Evolutionary conservation across 2,113 vertebrate genomes (phyloP).

Genomic region (Clupea harengus): DNA sequence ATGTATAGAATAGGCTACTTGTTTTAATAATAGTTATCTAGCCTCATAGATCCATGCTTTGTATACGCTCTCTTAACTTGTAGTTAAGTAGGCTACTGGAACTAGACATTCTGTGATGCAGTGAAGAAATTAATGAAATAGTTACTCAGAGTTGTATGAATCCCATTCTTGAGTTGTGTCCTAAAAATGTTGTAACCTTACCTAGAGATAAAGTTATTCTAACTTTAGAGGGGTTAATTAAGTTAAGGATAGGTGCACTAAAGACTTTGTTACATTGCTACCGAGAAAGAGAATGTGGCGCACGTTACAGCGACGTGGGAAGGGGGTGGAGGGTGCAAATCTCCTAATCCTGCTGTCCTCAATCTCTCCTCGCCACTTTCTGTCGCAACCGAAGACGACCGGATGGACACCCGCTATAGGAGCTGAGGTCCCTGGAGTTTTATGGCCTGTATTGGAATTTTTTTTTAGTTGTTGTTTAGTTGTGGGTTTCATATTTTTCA

Average conservation of each 20-base stretch:
- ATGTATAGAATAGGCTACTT: no score
- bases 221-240: not conserved
- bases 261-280: not conserved
- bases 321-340: slow-evolving; percentile 52
- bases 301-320: slow-evolving; percentile 33
- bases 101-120: no score
- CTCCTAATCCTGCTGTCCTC: slow-evolving; percentile 68
- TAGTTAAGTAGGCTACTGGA: no score
- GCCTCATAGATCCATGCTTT: no score
- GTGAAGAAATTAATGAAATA: no score
- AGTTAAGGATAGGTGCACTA: not conserved
- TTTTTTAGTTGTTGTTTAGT: not conserved
- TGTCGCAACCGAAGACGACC: slow-evolving; percentile 30
- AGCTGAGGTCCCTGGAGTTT: not conserved
- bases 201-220: not conserved
- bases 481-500: not conserved
- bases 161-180: not conserved
- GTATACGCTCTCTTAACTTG: no score
- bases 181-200: not conserved
- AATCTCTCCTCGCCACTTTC: slow-evolving; percentile 48
- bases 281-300: slow-evolving; percentile 28
- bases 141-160: not conserved
- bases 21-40: no score
- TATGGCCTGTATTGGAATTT: not conserved
- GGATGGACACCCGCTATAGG: slow-evolving; percentile 36